Base-by-base conservation (phyloP, 2,888 invertebrate species). In the Ceratothoa steindachneri region DNA sequence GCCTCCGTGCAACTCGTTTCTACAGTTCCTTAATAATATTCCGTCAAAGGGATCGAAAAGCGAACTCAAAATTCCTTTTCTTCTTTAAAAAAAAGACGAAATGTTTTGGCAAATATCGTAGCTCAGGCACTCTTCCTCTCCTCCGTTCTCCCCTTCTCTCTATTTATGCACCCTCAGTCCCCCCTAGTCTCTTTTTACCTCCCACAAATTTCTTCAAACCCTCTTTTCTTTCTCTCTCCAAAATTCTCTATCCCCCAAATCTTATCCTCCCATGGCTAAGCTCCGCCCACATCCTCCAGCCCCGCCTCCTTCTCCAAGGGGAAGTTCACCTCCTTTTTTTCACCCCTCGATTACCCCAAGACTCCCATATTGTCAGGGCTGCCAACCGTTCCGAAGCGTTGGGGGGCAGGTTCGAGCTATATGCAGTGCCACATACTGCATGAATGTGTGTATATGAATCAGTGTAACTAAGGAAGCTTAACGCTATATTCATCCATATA, bases 1-100 rank as follows among this genome's bases (percentile, higher is more conserved):
- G 41, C 29, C 51, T 64, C 41, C 66, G 30, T 31, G 66, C 19
- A 66, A 24, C 71, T n/a, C 28, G 65, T 27, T 30, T 60, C 74
- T 71, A 72, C 75, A 74, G 77, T 77, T 75, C 73, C 75, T 75
- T 78, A 78, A 78, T 78, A 78, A 78, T 78, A 78, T 78, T 78
- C 73, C 78, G 71, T 78, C 78, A 78, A 71, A 78, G 78, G 75
- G 75, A 75, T 78, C 78, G 75, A 78, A 78, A 78, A 73, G 73
- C 7, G 78, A 75, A 78, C 71, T 75, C 71, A 78, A 78, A 78
- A 78, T 73, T 78, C 78, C 53, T 72, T 65, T 30, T 30, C 2
- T 60, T 60, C 60, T 60, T 60, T 60, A 41, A 41, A 41, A 55
- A 78, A 75, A 68, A 64, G 65, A 64, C 71, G 75, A 73, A 75